phyloP scores from a whole-genome alignment of 2,113 vertebrate species.

The Euleptes europaea region DNA sequence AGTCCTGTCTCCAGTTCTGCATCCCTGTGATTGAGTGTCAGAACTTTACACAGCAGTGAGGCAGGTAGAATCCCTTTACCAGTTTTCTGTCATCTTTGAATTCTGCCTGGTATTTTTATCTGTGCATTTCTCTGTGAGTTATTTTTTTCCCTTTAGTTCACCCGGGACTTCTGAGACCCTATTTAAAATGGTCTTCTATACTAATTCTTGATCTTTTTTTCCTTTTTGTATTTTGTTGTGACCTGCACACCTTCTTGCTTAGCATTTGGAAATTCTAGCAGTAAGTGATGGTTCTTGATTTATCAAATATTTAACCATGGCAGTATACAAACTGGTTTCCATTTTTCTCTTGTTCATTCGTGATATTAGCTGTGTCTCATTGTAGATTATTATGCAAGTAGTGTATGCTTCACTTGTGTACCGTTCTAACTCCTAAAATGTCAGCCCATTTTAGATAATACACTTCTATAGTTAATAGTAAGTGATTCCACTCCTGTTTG shows the following conservation, averaged over 20 bases:
- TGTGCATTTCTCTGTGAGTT: conserved; percentile 47
- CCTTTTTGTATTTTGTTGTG: conserved; percentile 87
- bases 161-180: conserved; percentile 75
- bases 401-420: conserved; percentile 62
- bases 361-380: conserved; percentile 66
- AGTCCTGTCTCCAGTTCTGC: neutral
- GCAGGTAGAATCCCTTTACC: neutral
- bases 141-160: conserved; percentile 65
- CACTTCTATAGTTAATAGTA: conserved; percentile 44
- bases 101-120: conserved; percentile 31
- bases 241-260: conserved; percentile 98
- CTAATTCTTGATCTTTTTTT: conserved; percentile 97
- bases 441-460: conserved; percentile 54
- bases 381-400: conserved; percentile 59
- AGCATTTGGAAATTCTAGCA: conserved; percentile 99
- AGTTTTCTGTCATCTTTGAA: conserved; percentile 28
- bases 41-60: conserved; percentile 1
- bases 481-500: conserved; percentile 45
- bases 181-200: conserved; percentile 80
- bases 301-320: conserved; percentile 80
- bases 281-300: conserved; percentile 97
- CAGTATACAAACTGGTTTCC: conserved; percentile 74
- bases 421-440: conserved; percentile 59
- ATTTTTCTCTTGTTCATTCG: conserved; percentile 70
- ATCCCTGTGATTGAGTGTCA: conserved; percentile 14